Evolutionary conservation across 1,140 invertebrate genomes (phyloP).

Genomic region (Lysiphlebus fabarum): DNA sequence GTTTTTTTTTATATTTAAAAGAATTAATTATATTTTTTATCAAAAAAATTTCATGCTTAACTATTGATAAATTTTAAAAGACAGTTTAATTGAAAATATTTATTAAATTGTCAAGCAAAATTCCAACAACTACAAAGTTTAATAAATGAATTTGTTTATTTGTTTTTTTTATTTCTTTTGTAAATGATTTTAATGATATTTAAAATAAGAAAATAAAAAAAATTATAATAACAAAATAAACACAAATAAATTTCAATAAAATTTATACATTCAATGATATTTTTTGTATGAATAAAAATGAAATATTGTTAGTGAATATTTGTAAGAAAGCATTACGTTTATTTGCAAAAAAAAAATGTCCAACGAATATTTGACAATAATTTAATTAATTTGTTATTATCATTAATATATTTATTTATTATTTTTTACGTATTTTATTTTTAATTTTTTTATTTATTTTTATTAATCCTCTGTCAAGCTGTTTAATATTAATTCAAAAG

Average conservation of each 20-base stretch:
- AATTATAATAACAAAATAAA: constrained; percentile 20
- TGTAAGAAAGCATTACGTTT: constrained; percentile 49
- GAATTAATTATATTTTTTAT: no score
- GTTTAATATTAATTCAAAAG: constrained; percentile 24
- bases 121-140: no score
- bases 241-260: neutral
- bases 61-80: no score
- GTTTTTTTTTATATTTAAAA: no score
- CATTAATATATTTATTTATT: constrained; percentile 20
- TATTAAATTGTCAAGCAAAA: no score
- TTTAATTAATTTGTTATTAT: constrained; percentile 34
- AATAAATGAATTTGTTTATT: no score
- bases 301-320: constrained; percentile 48
- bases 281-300: constrained; percentile 1
- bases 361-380: constrained; percentile 45
- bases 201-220: neutral
- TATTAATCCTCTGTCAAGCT: constrained; percentile 41
- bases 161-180: no score
- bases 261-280: no score
- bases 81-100: no score
- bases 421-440: no score
- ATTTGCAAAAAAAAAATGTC: constrained; percentile 45
- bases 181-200: no score
- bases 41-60: no score
- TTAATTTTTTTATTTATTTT: constrained; percentile 1